A percentile compares a stretch with the other conserved stretches of the same genome.
These are phyloP conservation scores for Tridacna crocea DNA, from an alignment of 2,888 invertebrate genomes.

Conservation along the genomic window DNA sequence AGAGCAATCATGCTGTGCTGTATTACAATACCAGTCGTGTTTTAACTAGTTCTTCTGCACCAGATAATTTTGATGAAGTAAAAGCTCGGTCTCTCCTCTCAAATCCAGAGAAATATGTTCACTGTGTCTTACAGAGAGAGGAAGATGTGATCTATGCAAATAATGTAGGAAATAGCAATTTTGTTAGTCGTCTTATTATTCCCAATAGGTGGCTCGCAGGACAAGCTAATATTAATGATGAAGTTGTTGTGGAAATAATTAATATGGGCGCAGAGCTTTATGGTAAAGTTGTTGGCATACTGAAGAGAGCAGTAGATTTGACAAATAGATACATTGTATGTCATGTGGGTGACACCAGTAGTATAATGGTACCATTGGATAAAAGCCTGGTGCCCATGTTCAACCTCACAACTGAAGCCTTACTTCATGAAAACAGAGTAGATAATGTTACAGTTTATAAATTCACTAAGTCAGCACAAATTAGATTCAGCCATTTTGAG, in stretches of 20 bases:
- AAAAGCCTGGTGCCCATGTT: constrained; percentile 73
- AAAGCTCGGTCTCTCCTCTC: constrained; percentile 54
- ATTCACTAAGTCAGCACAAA: constrained; percentile 63
- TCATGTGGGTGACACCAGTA: constrained; percentile 72
- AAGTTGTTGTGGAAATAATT: constrained; percentile 77
- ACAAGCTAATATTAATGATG: constrained; percentile 76
- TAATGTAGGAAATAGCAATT: constrained; percentile 13
- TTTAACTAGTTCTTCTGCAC: constrained; percentile 10
- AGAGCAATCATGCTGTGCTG: constrained; percentile 70
- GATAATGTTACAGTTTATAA: constrained; percentile 73
- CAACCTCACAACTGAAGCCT: constrained; percentile 66
- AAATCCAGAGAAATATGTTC: constrained; percentile 71
- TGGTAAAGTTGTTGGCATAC: constrained; percentile 77
- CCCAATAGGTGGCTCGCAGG: constrained; percentile 68
- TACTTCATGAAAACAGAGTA: constrained; percentile 61
- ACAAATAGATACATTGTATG: constrained; percentile 77
- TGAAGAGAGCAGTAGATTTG: constrained; percentile 71
- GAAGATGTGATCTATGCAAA: constrained; percentile 4
- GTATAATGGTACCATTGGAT: constrained; percentile 78
- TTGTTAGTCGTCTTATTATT: not conserved
- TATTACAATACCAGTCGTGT: constrained; percentile 30
- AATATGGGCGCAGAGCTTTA: constrained; percentile 46
- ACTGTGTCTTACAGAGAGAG: constrained; percentile 66
- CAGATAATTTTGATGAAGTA: constrained; percentile 17
- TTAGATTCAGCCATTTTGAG: constrained; percentile 75